Percentiles rank a stretch among this genome's conserved stretches.
Evolutionary conservation across 1,140 invertebrate species (phyloP).

Genomic region (Cyrtorhinus lividipennis): DNA sequence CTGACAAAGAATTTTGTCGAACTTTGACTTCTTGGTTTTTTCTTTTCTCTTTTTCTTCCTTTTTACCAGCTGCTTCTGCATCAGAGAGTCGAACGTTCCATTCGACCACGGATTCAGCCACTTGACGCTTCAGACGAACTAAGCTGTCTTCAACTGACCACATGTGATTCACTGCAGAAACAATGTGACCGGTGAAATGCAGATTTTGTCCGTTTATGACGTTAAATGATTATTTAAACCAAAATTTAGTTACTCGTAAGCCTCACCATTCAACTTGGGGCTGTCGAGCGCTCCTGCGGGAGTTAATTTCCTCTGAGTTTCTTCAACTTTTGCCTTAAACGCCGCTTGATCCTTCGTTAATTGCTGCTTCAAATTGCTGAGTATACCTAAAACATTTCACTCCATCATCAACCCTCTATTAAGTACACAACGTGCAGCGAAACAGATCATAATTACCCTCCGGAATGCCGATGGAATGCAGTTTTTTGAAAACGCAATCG

Average conservation of each 20-base stretch:
- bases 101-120: slow-evolving; percentile 44
- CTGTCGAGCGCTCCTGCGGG: slow-evolving; percentile 33
- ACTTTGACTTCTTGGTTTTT: slow-evolving; percentile 7
- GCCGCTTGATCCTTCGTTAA: slow-evolving; percentile 46
- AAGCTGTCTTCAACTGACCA: slow-evolving; percentile 45
- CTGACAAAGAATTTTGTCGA: neutral
- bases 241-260: too few species aligned
- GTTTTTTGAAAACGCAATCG: slow-evolving; percentile 34
- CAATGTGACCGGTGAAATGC: slow-evolving; percentile 22
- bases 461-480: slow-evolving; percentile 21
- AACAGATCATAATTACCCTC: slow-evolving; percentile 15
- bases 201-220: too few species aligned
- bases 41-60: slow-evolving; percentile 19
- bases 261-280: slow-evolving; percentile 13
- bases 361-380: slow-evolving; percentile 37
- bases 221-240: too few species aligned
- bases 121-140: slow-evolving; percentile 43
- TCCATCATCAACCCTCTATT: too few species aligned
- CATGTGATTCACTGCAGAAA: slow-evolving; percentile 23
- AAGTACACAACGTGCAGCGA: too few species aligned
- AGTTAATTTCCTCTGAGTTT: slow-evolving; percentile 53
- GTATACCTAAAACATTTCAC: slow-evolving; percentile 14
- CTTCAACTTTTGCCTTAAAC: slow-evolving; percentile 58
- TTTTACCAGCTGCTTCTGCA: slow-evolving; percentile 14
- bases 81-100: slow-evolving; percentile 47